phyloP scores from a whole-genome alignment of 2,888 invertebrate genomes.

The Apotomis capreana region DNA sequence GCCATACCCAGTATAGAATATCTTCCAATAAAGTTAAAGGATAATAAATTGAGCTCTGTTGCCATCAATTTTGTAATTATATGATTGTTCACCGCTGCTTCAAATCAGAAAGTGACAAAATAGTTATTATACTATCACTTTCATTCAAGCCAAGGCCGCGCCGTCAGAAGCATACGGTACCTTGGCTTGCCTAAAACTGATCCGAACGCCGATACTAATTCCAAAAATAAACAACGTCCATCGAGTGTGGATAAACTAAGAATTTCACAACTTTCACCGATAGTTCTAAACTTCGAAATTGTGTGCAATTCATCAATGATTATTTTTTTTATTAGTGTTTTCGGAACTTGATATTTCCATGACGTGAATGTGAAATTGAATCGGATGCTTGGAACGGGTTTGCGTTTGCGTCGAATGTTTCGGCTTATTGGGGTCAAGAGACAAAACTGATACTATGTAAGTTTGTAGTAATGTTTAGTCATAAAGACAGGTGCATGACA shows the following conservation, averaged over 20 bases:
- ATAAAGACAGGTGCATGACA: not conserved
- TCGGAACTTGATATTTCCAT: slow-evolving; percentile 27
- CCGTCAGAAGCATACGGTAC: not conserved
- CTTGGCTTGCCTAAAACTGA: not conserved
- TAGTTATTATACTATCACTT: slow-evolving; percentile 3
- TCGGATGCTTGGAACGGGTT: slow-evolving; percentile 23
- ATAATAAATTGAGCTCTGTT: not conserved
- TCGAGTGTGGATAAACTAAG: slow-evolving; percentile 2
- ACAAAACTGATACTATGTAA: not conserved
- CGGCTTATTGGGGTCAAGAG: slow-evolving; percentile 10
- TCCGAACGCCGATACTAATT: slow-evolving; percentile 19
- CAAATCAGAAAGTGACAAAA: not conserved
- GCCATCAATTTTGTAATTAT: slow-evolving; percentile 2
- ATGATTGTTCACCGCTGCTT: not conserved
- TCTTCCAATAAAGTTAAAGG: not conserved
- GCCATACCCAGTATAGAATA: no score
- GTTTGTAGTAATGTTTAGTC: not conserved
- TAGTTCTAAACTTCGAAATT: not conserved
- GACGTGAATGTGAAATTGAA: slow-evolving; percentile 22
- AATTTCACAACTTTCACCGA: slow-evolving; percentile 21
- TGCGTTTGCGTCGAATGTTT: not conserved
- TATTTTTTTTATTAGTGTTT: slow-evolving; percentile 8
- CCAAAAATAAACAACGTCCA: slow-evolving; percentile 16
- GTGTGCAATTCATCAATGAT: slow-evolving; percentile 10
- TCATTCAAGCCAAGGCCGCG: slow-evolving; percentile 5